Evolutionary conservation across 1,140 invertebrate species (phyloP).

Genomic region (Drosophila willistoni): DNA sequence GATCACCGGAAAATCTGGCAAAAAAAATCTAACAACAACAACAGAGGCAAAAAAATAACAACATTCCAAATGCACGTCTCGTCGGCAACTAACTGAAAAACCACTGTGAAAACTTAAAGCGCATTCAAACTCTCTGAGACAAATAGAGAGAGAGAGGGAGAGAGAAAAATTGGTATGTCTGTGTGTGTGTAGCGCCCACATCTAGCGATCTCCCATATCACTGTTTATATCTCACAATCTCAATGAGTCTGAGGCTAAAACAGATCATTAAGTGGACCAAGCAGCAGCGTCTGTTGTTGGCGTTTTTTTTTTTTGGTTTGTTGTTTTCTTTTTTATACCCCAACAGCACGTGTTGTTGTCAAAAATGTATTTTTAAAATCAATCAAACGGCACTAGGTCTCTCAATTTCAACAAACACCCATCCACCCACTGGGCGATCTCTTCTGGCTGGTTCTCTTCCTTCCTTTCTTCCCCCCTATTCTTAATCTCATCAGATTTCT

Average conservation of each 20-base stretch:
- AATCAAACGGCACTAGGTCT: constrained; percentile 53
- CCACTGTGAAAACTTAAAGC: constrained; percentile 60
- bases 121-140: constrained; percentile 18
- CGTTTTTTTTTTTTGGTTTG: not conserved
- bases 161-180: not conserved
- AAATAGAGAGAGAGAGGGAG: not conserved
- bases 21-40: constrained; percentile 21
- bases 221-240: not conserved
- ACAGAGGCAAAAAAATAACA: constrained; percentile 52
- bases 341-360: constrained; percentile 65
- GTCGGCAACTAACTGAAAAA: constrained; percentile 55
- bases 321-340: constrained; percentile 27
- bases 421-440: not conserved
- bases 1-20: not conserved
- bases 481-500: constrained; percentile 44
- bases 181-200: not conserved
- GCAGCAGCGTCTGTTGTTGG: not conserved
- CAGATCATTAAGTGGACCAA: constrained; percentile 22
- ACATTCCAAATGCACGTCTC: constrained; percentile 74
- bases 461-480: no score
- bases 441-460: not conserved
- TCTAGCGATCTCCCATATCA: not conserved
- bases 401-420: constrained; percentile 21
- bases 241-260: not conserved
- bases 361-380: constrained; percentile 75